phyloP scores from a whole-genome alignment of 1,140 invertebrate genomes.

The Liolophura sinensis region DNA sequence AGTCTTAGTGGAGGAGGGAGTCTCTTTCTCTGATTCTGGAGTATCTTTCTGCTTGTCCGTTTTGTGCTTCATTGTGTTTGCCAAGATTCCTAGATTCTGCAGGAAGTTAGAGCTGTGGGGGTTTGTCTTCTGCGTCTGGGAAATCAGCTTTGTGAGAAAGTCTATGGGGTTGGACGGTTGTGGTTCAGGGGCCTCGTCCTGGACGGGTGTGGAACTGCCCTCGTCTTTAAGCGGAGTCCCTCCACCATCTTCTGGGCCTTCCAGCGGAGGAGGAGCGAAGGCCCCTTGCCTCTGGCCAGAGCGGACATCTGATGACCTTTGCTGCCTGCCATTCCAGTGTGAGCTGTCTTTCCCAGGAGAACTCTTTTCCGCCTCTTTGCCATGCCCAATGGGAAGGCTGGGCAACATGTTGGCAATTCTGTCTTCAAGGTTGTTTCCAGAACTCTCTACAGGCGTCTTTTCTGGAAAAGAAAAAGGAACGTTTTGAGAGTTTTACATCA shows the following conservation, averaged over 20 bases:
- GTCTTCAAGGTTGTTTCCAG: slow-evolving; percentile 13
- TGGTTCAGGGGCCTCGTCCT: slow-evolving; percentile 40
- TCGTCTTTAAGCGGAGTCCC: slow-evolving; percentile 25
- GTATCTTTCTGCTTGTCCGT: not conserved
- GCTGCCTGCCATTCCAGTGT: not conserved
- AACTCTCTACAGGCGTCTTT: not conserved
- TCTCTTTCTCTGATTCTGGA: not conserved
- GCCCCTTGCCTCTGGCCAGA: not conserved
- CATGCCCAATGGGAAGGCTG: slow-evolving; percentile 15
- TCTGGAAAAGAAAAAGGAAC: not conserved
- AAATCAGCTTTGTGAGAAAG: slow-evolving; percentile 49
- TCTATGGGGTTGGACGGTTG: slow-evolving; percentile 46
- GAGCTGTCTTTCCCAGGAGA: not conserved
- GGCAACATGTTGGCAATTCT: slow-evolving; percentile 8
- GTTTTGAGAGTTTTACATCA: not conserved
- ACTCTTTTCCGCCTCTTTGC: not conserved
- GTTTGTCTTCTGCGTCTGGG: slow-evolving; percentile 38
- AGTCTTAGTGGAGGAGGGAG: slow-evolving; percentile 5
- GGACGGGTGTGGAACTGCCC: slow-evolving; percentile 40
- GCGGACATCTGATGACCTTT: not conserved
- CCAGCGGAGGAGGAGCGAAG: slow-evolving; percentile 3
- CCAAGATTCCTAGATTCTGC: slow-evolving; percentile 39
- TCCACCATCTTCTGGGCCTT: slow-evolving; percentile 14
- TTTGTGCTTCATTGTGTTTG: slow-evolving; percentile 29
- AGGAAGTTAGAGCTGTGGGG: slow-evolving; percentile 34